Base-by-base conservation (phyloP, 1,140 invertebrate genomes). In the Oscheius sp. region DNA sequence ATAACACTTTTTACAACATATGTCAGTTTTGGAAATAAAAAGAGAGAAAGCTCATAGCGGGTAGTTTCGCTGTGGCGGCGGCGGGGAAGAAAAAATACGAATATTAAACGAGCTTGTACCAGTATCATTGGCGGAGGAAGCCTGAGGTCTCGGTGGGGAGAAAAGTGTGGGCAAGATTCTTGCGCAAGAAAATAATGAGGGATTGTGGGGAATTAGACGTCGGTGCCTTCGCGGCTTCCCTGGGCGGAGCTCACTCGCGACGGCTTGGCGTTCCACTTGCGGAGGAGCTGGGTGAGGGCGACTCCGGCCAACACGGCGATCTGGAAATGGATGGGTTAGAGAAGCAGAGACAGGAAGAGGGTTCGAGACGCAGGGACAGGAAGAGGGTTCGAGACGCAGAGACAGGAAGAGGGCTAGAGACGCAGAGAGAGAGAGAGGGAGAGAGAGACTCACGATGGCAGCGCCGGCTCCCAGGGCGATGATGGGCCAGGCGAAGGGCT, bases 401-500 rank as follows among this genome's bases (percentile, higher is more conserved):
- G n/a, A n/a, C n/a, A n/a, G n/a, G n/a, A n/a, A n/a, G n/a, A n/a
- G n/a, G n/a, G n/a, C n/a, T n/a, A n/a, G n/a, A n/a, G n/a, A n/a
- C n/a, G n/a, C n/a, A n/a, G n/a, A n/a, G n/a, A n/a, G n/a, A n/a
- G n/a, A n/a, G n/a, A n/a, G n/a, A n/a, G n/a, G n/a, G n/a, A n/a
- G n/a, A n/a, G n/a, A n/a, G n/a, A n/a, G 28, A 13, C 49, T 55
- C 28, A 55, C 66, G 29, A 68, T 68, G 23, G 66, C 66, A 28
- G 66, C 66, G 7, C 45, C 66, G 38, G 31, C 34, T 35, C 20
- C 66, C 46, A 68, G 34, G 23, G 52, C 15, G 23, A 68, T 15
- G 32, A 68, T 68, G 49, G 66, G 66, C 66, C 66, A 68, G 3
- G 49, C 66, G 66, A 55, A 68, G 23, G 66, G 66, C 31, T 32